These are phyloP conservation scores for Caenorhabditis sp. DNA, from an alignment of 2,888 invertebrate genomes.

Conservation along the genomic window DNA sequence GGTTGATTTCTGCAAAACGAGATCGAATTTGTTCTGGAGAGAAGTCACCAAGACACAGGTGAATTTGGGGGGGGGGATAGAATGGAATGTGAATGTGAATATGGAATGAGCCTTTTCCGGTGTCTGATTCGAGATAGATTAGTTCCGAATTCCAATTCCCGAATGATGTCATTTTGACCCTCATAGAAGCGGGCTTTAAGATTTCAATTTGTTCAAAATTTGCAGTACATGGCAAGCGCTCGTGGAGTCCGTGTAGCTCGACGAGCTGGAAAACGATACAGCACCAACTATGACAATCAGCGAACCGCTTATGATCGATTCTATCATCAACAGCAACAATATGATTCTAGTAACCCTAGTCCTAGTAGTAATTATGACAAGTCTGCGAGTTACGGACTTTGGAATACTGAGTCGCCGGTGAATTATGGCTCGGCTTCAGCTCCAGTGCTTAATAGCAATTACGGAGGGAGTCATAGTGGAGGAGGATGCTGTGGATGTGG, in stretches of 20 bases:
- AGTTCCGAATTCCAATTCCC: no score
- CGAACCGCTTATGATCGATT: slow-evolving; percentile 51
- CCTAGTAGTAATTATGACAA: slow-evolving; percentile 40
- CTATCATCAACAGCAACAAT: slow-evolving; percentile 50
- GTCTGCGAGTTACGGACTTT: slow-evolving; percentile 58
- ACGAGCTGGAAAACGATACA: slow-evolving; percentile 53
- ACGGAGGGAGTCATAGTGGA: slow-evolving; percentile 34
- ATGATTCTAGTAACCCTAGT: slow-evolving; percentile 23
- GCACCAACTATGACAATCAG: slow-evolving; percentile 51
- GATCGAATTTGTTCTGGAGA: slow-evolving; percentile 79
- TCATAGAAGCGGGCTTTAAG: neutral
- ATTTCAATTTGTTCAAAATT: neutral
- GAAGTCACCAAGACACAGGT: slow-evolving; percentile 81
- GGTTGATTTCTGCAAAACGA: slow-evolving; percentile 79
- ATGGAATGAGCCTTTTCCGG: neutral
- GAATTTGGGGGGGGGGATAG: slow-evolving; percentile 18
- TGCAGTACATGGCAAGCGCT: slow-evolving; percentile 60
- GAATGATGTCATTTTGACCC: neutral
- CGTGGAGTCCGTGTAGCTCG: slow-evolving; percentile 55
- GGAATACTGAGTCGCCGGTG: slow-evolving; percentile 45
- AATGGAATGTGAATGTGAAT: neutral
- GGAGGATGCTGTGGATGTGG: slow-evolving; percentile 75
- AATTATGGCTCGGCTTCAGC: slow-evolving; percentile 38
- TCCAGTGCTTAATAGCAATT: slow-evolving; percentile 35
- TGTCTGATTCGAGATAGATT: slow-evolving; percentile 1